These are phyloP conservation scores for Xestia c-nigrum DNA, from an alignment of 2,888 invertebrate species.

Conservation along the genomic window DNA sequence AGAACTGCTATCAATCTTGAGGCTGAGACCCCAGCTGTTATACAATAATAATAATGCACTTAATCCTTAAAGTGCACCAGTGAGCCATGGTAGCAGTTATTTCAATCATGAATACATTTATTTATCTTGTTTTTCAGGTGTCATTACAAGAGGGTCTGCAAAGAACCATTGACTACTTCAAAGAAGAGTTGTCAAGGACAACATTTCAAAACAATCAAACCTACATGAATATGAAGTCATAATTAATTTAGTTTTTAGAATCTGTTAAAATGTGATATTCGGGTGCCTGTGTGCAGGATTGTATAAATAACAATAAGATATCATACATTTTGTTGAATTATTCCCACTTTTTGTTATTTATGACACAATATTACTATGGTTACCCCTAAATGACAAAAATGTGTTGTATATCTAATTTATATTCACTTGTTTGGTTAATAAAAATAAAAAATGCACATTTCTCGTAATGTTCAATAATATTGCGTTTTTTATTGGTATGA, in stretches of 20 bases:
- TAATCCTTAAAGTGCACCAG: too few species aligned
- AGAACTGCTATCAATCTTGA: background rate
- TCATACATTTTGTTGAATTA: slow-evolving; percentile 49
- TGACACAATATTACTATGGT: slow-evolving; percentile 47
- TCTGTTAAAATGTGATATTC: slow-evolving; percentile 83
- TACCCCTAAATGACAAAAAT: slow-evolving; percentile 62
- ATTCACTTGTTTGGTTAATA: slow-evolving; percentile 69
- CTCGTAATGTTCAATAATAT: slow-evolving; percentile 65
- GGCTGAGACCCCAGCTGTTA: background rate
- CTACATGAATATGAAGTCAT: slow-evolving; percentile 83
- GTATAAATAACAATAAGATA: slow-evolving; percentile 60
- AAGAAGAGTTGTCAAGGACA: slow-evolving; percentile 94
- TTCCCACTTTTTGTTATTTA: slow-evolving; percentile 59
- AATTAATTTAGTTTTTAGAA: slow-evolving; percentile 70
- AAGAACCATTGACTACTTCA: slow-evolving; percentile 98
- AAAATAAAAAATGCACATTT: slow-evolving; percentile 70
- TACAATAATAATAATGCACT: too few species aligned
- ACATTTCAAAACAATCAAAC: slow-evolving; percentile 88
- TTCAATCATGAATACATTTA: background rate
- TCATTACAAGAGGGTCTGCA: slow-evolving; percentile 96
- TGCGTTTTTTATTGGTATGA: slow-evolving; percentile 63
- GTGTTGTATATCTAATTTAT: slow-evolving; percentile 69
- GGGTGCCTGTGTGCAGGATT: slow-evolving; percentile 63
- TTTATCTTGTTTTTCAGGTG: slow-evolving; percentile 87
- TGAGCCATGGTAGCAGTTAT: too few species aligned